These are phyloP conservation scores for Palythoa grandiflora DNA, from an alignment of 92 coral and sea anemone genomes.

Conservation along the genomic window DNA sequence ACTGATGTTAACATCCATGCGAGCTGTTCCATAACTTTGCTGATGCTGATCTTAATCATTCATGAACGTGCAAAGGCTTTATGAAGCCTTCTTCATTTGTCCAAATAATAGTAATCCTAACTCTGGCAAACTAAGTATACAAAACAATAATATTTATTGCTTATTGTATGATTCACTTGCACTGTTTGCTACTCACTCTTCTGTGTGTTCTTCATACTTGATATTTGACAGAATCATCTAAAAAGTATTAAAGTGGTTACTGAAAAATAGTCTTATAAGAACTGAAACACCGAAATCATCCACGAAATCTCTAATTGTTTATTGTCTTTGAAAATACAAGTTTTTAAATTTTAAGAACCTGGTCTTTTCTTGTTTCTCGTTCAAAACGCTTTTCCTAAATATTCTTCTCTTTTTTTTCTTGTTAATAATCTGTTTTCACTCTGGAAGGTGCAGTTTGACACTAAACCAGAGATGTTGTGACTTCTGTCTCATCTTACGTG, in stretches of 20 bases:
- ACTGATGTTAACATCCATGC: no score
- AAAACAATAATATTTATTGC: not conserved
- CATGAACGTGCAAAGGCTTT: not conserved
- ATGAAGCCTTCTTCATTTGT: not conserved
- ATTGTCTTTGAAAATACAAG: no score
- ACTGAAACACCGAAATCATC: no score
- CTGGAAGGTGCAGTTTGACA: not conserved
- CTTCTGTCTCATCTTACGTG: constrained; percentile 11
- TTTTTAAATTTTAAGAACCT: no score
- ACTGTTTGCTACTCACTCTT: not conserved
- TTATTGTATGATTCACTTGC: no score
- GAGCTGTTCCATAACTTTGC: not conserved
- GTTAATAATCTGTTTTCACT: not conserved
- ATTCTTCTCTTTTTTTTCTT: not conserved
- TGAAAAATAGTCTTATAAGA: no score
- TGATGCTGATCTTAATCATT: not conserved
- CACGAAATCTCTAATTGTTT: no score
- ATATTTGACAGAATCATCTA: not conserved
- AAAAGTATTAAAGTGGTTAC: not conserved
- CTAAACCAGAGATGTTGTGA: not conserved
- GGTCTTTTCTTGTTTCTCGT: no score
- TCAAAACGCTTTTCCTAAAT: no score
- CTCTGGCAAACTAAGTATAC: not conserved
- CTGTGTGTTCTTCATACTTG: not conserved
- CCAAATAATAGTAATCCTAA: not conserved